Conservation (phyloP, 2,797 vertebrate genomes). For the Helicolenus hilgendorfi region DNA sequence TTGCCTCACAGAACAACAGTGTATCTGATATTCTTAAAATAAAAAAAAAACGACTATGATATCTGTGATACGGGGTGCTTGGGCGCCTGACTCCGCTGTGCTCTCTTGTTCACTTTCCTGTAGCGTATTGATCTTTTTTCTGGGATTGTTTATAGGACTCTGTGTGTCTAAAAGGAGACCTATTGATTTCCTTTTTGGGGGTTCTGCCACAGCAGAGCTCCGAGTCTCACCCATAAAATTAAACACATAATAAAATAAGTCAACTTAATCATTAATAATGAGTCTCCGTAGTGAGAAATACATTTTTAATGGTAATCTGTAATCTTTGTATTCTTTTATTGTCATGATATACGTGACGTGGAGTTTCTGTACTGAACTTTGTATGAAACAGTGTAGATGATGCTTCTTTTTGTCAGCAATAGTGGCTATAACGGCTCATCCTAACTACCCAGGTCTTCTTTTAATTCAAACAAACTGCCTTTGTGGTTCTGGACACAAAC, state of each 20-base stretch:
- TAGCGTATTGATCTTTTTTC: slow-evolving; percentile 82
- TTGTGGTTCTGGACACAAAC: not conserved
- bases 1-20: slow-evolving; percentile 64
- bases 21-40: slow-evolving; percentile 71
- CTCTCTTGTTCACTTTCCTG: slow-evolving; percentile 80
- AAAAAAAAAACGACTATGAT: slow-evolving; percentile 52
- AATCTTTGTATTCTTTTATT: not conserved
- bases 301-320: not conserved
- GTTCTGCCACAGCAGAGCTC: slow-evolving; percentile 59
- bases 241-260: slow-evolving; percentile 59
- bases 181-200: slow-evolving; percentile 80
- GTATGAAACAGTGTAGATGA: not conserved
- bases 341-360: not conserved
- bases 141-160: slow-evolving; percentile 80
- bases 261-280: slow-evolving; percentile 41
- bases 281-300: not conserved
- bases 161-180: slow-evolving; percentile 79
- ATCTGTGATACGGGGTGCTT: slow-evolving; percentile 54
- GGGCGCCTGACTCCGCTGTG: slow-evolving; percentile 70
- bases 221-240: slow-evolving; percentile 49
- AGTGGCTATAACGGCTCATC: not conserved
- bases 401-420: not conserved
- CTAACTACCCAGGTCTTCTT: not conserved
- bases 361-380: not conserved
- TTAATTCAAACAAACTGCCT: not conserved